Base-by-base conservation (phyloP, 2,113 vertebrate species). In the Ictalurus punctatus region DNA sequence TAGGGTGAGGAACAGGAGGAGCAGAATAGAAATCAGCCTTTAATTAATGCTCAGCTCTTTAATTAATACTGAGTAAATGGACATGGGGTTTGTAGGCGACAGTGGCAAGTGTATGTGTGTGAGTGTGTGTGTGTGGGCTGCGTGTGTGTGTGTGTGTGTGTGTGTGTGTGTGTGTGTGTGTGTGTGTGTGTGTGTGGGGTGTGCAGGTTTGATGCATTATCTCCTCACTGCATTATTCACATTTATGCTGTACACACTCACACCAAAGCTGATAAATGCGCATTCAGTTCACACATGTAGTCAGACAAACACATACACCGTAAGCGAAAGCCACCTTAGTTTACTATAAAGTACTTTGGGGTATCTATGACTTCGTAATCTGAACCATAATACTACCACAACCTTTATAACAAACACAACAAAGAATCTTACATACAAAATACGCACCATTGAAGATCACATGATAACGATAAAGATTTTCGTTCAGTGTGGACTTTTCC, bases 201-300 rank as follows among this genome's bases (percentile, higher is more conserved):
- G 56, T 58, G 52, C 30, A 61, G 56, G 4, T 34, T 82, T 82
- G 19, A 59, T 82, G 34, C 56, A 34, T 59, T 82, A 61, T 89
- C 86, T 91, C 71, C 82, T 89, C 21, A 63, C 79, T 86, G 84
- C 79, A 80, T 84, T 88, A 86, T 82, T 30, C 84, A 71, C 74
- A 67, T 69, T 85, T 82, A 93, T 83, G 85, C 90, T 90, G 91
- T 92, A 92, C 92, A 94, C 91, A 90, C 90, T 93, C 89, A 87
- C 59, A 83, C 58, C 54, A 82, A 48, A 87, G 37, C 63, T 73
- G 74, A 56, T 82, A 52, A 59, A 71, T 58, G 54, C 79, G 83
- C 25, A 59, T 25, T 83, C 65, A 54, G 27, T 74, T n/a, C 59
- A 78, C 37, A 40, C 30, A 34, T 23, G 74, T 30, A 89, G 56